Conservation (phyloP, 2,113 vertebrate genomes). For the Rana temporaria region DNA sequence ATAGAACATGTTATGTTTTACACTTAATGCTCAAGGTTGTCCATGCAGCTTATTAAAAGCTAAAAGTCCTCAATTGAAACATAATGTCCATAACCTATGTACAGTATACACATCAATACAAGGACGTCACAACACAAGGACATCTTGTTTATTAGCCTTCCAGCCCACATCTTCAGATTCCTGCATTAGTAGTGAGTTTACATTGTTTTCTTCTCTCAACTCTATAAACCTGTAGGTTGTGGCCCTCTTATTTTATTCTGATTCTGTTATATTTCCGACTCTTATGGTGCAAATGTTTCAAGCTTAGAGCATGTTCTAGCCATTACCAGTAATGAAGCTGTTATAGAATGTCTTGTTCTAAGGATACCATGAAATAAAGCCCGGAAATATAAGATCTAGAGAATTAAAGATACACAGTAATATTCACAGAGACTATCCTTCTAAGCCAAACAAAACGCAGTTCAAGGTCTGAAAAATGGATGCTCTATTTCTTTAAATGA, state of each 20-base stretch:
- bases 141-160: neutral
- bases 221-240: neutral
- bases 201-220: neutral
- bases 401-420: neutral
- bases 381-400: neutral
- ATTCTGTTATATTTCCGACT: too few species aligned
- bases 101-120: neutral
- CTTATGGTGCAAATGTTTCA: neutral
- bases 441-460: neutral
- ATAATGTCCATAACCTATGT: neutral
- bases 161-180: neutral
- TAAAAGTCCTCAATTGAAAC: neutral
- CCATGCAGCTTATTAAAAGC: neutral
- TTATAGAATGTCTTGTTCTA: neutral
- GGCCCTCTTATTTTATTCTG: neutral
- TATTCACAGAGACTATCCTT: neutral
- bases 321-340: neutral
- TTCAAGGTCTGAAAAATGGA: conserved; percentile 8
- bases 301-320: conserved; percentile 1
- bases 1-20: too few species aligned
- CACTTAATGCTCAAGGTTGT: neutral
- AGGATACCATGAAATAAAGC: neutral
- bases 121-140: neutral
- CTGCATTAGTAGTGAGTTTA: neutral
- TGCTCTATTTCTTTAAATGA: neutral